phyloP scores from a whole-genome alignment of 2,113 vertebrate genomes.

The Clarias macrocephalus region DNA sequence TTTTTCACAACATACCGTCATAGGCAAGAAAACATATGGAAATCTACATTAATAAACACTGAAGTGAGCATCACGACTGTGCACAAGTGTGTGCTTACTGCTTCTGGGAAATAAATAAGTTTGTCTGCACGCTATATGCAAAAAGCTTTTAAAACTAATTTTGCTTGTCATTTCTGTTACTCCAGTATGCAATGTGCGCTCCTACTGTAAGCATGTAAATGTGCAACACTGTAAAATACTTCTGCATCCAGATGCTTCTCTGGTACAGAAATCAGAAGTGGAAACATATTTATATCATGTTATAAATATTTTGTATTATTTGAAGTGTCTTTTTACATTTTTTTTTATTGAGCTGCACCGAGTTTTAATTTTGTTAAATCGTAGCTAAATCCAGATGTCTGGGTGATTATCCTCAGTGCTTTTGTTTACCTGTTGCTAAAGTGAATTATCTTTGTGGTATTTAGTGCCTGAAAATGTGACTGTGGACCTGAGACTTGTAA shows the following conservation, averaged over 20 bases:
- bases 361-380: neutral
- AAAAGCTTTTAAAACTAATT: conserved; percentile 31
- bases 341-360: neutral
- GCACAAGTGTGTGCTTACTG: neutral
- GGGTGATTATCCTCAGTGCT: conserved; percentile 18
- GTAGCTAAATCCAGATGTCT: conserved; percentile 13
- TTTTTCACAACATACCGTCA: neutral
- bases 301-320: conserved; percentile 19
- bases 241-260: conserved; percentile 6
- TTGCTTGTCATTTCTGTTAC: conserved; percentile 10
- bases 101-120: neutral
- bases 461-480: conserved; percentile 49
- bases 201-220: conserved; percentile 29
- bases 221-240: conserved; percentile 22
- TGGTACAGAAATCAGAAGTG: conserved; percentile 15
- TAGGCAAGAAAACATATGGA: neutral
- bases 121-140: conserved; percentile 31
- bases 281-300: conserved; percentile 31
- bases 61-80: neutral
- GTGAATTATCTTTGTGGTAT: conserved; percentile 44
- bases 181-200: conserved; percentile 32
- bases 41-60: neutral
- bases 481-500: conserved; percentile 50
- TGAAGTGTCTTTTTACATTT: neutral
- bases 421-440: conserved; percentile 44